Percentiles rank a stretch among this genome's conserved stretches.
Conservation (phyloP, 2,888 invertebrate genomes). For the Thera britannica region DNA sequence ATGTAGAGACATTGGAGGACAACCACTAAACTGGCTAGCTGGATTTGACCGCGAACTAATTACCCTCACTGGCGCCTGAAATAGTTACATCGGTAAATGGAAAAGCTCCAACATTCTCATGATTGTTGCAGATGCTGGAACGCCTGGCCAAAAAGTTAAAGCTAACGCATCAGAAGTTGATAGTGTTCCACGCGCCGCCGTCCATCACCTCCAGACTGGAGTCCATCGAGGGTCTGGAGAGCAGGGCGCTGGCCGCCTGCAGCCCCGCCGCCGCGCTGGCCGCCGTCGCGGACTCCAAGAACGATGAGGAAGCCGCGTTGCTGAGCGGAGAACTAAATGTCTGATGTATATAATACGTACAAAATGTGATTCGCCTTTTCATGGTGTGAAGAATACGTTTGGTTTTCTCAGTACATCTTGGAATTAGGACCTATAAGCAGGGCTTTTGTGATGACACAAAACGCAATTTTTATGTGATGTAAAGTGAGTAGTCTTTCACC, state of each 20-base stretch:
- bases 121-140: conserved; percentile 81
- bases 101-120: neutral
- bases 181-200: conserved; percentile 72
- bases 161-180: conserved; percentile 74
- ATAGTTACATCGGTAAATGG: neutral
- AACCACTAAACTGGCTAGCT: no score
- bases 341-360: neutral
- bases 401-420: no score
- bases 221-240: conserved; percentile 48
- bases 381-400: neutral
- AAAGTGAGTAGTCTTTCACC: no score
- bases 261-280: conserved; percentile 40
- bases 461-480: no score
- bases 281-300: conserved; percentile 2
- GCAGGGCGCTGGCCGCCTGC: conserved; percentile 47
- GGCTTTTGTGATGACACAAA: no score
- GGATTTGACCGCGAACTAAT: no score
- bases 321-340: conserved; percentile 16
- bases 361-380: neutral
- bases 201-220: conserved; percentile 51
- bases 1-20: no score
- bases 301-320: conserved; percentile 17
- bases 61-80: no score
- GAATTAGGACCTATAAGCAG: no score
- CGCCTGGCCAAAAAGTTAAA: conserved; percentile 83